These are phyloP conservation scores for Tragopan temminckii DNA, from an alignment of 2,797 vertebrate species.

Conservation along the genomic window DNA sequence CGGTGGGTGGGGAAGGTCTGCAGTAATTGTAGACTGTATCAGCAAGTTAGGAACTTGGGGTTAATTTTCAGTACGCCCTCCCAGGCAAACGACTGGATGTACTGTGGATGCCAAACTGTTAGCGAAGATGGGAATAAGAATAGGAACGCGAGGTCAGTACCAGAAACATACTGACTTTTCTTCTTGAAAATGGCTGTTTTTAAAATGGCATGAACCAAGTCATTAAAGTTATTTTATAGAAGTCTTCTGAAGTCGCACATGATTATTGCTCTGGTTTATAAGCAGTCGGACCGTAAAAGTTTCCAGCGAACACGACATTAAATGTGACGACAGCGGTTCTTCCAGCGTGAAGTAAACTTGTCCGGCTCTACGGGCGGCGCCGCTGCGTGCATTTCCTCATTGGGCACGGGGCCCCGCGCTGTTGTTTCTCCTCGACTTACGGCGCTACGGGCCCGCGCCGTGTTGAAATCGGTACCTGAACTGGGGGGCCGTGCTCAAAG, in stretches of 20 bases:
- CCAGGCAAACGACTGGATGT: conserved; percentile 9
- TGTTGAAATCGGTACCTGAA: not conserved
- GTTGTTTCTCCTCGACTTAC: not conserved
- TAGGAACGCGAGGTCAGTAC: conserved; percentile 36
- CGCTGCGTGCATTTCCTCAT: not conserved
- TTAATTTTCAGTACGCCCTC: not conserved
- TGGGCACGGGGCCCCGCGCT: not conserved
- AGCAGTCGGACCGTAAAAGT: not conserved
- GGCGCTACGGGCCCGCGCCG: not conserved
- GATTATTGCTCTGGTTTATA: conserved; percentile 48
- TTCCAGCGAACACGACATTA: not conserved
- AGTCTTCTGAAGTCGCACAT: conserved; percentile 46
- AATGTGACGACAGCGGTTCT: not conserved
- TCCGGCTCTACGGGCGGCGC: not conserved
- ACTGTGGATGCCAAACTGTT: conserved; percentile 25
- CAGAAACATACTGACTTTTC: conserved; percentile 44
- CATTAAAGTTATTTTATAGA: conserved; percentile 70
- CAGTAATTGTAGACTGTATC: conserved; percentile 18
- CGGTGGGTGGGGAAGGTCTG: not conserved
- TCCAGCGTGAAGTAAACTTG: not conserved
- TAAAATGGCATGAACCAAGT: conserved; percentile 57
- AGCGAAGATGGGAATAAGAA: not conserved
- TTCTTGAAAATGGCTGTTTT: conserved; percentile 55
- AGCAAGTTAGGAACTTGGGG: conserved; percentile 11
- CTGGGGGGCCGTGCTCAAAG: not conserved